Conservation (phyloP, 2,888 invertebrate genomes). For the Eupithecia abbreviata region DNA sequence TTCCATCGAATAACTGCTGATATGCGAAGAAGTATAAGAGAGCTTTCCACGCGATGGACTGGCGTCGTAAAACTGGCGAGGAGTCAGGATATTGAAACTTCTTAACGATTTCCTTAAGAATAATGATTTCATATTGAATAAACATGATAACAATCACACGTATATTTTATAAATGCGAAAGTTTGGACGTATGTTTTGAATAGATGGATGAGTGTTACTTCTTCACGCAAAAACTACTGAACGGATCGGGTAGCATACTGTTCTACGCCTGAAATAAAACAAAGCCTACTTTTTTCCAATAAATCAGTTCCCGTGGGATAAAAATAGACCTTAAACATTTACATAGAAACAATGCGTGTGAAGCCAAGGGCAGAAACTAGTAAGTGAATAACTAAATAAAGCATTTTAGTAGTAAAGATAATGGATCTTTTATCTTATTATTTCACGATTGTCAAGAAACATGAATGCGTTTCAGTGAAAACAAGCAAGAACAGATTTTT, state of each 20-base stretch:
- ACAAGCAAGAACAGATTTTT: background rate
- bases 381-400: background rate
- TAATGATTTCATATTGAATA: background rate
- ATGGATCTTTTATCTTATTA: background rate
- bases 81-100: background rate
- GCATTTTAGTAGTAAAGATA: background rate
- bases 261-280: too few relatives aligned
- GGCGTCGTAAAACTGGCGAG: background rate
- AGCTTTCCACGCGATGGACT: slow-evolving; percentile 3
- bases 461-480: background rate
- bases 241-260: too few relatives aligned
- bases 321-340: too few relatives aligned
- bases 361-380: too few relatives aligned
- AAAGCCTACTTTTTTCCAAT: too few relatives aligned
- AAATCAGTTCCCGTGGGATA: too few relatives aligned
- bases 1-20: slow-evolving; percentile 11
- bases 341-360: too few relatives aligned
- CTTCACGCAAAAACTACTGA: too few relatives aligned
- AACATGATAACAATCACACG: background rate
- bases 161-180: too few relatives aligned
- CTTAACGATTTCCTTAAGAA: background rate
- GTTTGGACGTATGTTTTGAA: too few relatives aligned
- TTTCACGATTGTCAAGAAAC: background rate
- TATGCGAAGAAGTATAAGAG: background rate
- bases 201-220: too few relatives aligned